Conservation (phyloP, 2,113 vertebrate species). For the Aphelocoma coerulescens region DNA sequence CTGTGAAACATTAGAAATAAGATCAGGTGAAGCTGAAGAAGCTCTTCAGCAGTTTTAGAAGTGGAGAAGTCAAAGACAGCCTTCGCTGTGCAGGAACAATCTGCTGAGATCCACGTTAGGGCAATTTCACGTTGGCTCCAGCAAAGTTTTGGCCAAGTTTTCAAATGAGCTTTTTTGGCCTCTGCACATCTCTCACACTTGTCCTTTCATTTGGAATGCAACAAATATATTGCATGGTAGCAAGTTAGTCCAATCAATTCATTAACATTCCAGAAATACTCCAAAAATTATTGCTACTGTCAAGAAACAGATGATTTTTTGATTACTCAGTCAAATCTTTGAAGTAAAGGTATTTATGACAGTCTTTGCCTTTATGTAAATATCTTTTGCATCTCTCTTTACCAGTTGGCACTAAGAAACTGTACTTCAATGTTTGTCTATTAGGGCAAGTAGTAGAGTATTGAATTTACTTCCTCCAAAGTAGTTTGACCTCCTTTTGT, state of each 20-base stretch:
- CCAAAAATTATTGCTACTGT: not conserved
- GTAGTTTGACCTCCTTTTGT: not conserved
- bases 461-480: not conserved
- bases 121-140: not conserved
- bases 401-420: not conserved
- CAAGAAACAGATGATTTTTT: not conserved
- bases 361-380: not conserved
- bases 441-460: not conserved
- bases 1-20: not conserved
- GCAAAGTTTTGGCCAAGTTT: not conserved
- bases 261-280: not conserved
- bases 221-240: not conserved
- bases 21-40: not conserved
- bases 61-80: not conserved
- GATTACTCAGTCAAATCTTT: not conserved
- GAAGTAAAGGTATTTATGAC: not conserved
- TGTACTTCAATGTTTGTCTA: not conserved
- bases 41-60: not conserved
- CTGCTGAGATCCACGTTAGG: not conserved
- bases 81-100: not conserved
- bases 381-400: not conserved
- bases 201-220: not conserved
- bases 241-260: not conserved
- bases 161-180: not conserved
- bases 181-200: not conserved